Conservation (phyloP, 2,888 invertebrate species). For the Thera obeliscata region DNA sequence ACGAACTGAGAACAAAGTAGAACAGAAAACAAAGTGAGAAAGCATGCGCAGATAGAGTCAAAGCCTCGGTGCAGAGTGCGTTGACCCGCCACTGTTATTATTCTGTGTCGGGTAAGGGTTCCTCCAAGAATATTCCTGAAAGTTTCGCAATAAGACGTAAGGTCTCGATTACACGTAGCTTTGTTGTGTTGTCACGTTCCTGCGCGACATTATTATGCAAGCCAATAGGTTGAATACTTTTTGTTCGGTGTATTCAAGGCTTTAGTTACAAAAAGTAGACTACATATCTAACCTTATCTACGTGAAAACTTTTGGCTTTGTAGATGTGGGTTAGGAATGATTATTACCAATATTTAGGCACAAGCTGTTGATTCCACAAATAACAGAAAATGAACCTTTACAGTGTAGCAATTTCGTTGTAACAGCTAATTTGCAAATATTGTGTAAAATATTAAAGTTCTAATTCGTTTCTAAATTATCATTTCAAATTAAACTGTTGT, state of each 20-base stretch:
- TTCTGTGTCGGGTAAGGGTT: conserved; percentile 25
- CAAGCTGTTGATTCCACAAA: no score
- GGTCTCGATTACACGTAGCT: neutral
- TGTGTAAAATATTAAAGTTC: no score
- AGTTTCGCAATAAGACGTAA: conserved; percentile 27
- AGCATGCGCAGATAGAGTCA: neutral
- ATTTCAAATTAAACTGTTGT: no score
- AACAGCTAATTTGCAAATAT: no score
- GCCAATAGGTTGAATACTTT: conserved; percentile 5
- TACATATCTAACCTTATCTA: neutral
- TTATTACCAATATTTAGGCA: no score
- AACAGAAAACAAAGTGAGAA: neutral
- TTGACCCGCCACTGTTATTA: conserved; percentile 41
- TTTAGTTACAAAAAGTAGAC: neutral
- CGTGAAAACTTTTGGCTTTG: no score
- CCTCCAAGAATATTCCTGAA: conserved; percentile 54
- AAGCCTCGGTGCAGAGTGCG: conserved; percentile 41
- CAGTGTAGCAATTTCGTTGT: no score
- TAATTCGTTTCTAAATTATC: no score
- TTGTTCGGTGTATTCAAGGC: neutral
- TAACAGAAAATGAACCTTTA: no score
- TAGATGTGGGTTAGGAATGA: no score
- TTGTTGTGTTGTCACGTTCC: neutral
- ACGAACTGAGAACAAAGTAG: no score
- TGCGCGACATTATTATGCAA: conserved; percentile 6